Base-by-base conservation (phyloP, 2,113 vertebrate genomes). In the Erythrocercus mccallii region DNA sequence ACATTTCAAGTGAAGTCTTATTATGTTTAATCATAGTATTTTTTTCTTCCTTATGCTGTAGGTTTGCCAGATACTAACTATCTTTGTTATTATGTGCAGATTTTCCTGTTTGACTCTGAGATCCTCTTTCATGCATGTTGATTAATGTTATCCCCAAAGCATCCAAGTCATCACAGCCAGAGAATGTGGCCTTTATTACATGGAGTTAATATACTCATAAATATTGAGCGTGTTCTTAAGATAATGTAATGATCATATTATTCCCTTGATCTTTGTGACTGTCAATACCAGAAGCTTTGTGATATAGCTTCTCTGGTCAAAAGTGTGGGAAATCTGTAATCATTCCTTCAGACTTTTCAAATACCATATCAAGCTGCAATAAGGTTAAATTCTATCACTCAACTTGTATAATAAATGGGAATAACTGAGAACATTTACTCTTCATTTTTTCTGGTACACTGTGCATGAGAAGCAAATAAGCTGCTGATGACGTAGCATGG, bases 61-160 rank as follows among this genome's bases (percentile, higher is more conserved):
- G 81, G 60, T 83, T 93, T 92, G 90, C 92, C 82, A 94, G 88
- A 83, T 94, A 90, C 76, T 92, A 2, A 50, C 85, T 94, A 86
- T 96, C 93, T 88, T 83, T 93, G 60, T 94, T 95, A 70, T 83
- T 93, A 88, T 37, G 72, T 80, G 68, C 79, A 81, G 93, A 90
- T 92, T 96, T 96, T 96, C 94, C 88, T 95, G 88, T 91, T 95
- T 85, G 86, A 73, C 92, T 95, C 60, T 1, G 16, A 89, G 92
- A 90, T 95, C 33, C 38, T 88, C 94, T 94, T 96, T 95, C 88
- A 78, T 91, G 45, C 70, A 60, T 68, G 92, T 93, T 96, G 91
- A 94, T 96, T 95, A 95, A 96, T 95, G 92, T 92, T 83, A 73
- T 91, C 68, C 71, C 80, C 60, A 94, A 68, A 93, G 76, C 80